A percentile compares a stretch with the other conserved stretches of the same genome.
These are phyloP conservation scores for Brachionus paranguensis DNA, from an alignment of 1,140 invertebrate genomes.

Conservation along the genomic window DNA sequence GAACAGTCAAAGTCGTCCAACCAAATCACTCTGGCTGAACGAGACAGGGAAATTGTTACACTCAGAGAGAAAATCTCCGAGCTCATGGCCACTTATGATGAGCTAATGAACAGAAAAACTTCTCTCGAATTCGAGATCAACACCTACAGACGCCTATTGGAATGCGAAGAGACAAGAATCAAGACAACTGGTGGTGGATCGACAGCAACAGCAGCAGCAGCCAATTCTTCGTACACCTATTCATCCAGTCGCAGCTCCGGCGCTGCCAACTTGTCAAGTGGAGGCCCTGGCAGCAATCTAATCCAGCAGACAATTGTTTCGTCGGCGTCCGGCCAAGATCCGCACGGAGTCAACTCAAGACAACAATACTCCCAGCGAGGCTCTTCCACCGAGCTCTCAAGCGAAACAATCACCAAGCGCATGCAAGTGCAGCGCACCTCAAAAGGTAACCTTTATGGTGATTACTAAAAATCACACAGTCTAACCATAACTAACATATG, in stretches of 20 bases:
- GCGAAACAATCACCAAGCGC: slow-evolving; percentile 12
- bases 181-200: too few species aligned
- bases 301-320: neutral
- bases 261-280: neutral
- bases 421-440: slow-evolving; percentile 33
- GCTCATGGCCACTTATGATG: slow-evolving; percentile 3
- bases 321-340: neutral
- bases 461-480: neutral
- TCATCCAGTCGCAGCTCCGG: neutral
- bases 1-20: neutral
- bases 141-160: slow-evolving; percentile 38
- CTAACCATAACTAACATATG: neutral
- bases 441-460: slow-evolving; percentile 25
- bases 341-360: neutral
- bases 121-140: slow-evolving; percentile 40
- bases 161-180: slow-evolving; percentile 35
- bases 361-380: slow-evolving; percentile 2
- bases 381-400: slow-evolving; percentile 1
- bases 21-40: neutral
- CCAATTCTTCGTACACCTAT: neutral
- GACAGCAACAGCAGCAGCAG: too few species aligned
- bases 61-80: slow-evolving; percentile 19
- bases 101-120: slow-evolving; percentile 4
- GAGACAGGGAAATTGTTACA: neutral
- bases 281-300: neutral